Conservation (phyloP, 1,140 invertebrate species). For the Scaptodrosophila lebanonensis region DNA sequence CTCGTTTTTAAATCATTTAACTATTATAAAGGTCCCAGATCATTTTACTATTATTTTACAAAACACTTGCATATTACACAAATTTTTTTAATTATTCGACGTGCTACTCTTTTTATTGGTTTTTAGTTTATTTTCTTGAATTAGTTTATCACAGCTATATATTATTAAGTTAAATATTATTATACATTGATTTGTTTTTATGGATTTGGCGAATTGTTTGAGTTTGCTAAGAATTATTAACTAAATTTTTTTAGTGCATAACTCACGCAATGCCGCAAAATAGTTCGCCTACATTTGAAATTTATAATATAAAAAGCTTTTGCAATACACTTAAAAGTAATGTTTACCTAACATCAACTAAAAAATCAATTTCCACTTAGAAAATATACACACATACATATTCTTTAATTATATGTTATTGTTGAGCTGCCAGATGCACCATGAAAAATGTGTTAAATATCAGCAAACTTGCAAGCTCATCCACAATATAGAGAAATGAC, state of each 20-base stretch:
- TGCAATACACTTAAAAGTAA: constrained; percentile 13
- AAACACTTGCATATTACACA: too few relatives aligned
- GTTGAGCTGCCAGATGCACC: too few relatives aligned
- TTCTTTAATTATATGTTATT: too few relatives aligned
- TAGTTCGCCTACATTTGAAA: background rate
- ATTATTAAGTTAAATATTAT: constrained; percentile 66
- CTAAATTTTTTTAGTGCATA: background rate
- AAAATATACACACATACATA: too few relatives aligned
- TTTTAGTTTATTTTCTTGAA: constrained; percentile 44
- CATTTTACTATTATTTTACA: constrained; percentile 8
- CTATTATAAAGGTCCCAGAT: too few relatives aligned
- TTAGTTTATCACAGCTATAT: constrained; percentile 72
- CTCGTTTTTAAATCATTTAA: constrained; percentile 12
- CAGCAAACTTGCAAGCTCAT: constrained; percentile 22
- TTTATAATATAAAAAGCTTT: constrained; percentile 18
- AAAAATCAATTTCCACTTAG: constrained; percentile 26
- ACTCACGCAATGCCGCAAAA: too few relatives aligned
- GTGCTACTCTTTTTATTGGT: constrained; percentile 46
- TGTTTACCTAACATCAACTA: constrained; percentile 21
- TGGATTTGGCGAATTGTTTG: constrained; percentile 20
- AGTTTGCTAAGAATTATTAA: too few relatives aligned
- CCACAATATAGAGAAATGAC: constrained; percentile 20
- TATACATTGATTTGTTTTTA: constrained; percentile 48
- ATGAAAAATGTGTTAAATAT: too few relatives aligned
- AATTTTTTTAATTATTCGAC: constrained; percentile 45